A percentile compares a stretch with the other conserved stretches of the same genome.
phyloP scores from a whole-genome alignment of 2,888 invertebrate genomes.

The Ischnus inquisitorius region DNA sequence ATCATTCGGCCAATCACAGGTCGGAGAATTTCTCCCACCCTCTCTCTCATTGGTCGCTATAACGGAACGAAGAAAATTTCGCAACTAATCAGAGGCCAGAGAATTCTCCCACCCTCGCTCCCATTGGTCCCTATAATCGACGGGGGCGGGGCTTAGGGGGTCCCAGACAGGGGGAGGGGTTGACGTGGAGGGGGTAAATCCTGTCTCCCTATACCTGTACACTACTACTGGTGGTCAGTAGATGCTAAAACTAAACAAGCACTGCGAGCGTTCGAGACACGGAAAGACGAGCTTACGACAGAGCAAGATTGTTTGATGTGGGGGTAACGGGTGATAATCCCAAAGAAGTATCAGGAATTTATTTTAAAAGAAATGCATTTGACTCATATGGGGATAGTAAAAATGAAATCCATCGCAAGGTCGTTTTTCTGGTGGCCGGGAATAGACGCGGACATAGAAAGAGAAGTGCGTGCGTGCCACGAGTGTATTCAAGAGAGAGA shows the following conservation, averaged over 20 bases:
- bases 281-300: constrained; percentile 31
- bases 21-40: no score
- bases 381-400: constrained; percentile 50
- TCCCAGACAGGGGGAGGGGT: no score
- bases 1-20: no score
- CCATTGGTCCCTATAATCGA: no score
- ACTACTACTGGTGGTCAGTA: neutral
- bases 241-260: neutral
- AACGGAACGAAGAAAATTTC: no score
- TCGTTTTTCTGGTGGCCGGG: constrained; percentile 51
- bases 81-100: no score
- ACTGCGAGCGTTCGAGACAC: constrained; percentile 1
- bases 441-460: constrained; percentile 31
- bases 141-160: no score
- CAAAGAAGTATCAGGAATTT: constrained; percentile 12
- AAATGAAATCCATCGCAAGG: constrained; percentile 48
- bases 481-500: constrained; percentile 15
- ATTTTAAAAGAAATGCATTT: constrained; percentile 41
- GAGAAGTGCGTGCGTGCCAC: constrained; percentile 4
- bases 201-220: no score
- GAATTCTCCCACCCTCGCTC: no score
- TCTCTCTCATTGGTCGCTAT: no score
- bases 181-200: no score
- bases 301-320: constrained; percentile 43
- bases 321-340: constrained; percentile 34